These are phyloP conservation scores for Eriosoma lanigerum DNA, from an alignment of 1,140 invertebrate genomes.

Conservation along the genomic window DNA sequence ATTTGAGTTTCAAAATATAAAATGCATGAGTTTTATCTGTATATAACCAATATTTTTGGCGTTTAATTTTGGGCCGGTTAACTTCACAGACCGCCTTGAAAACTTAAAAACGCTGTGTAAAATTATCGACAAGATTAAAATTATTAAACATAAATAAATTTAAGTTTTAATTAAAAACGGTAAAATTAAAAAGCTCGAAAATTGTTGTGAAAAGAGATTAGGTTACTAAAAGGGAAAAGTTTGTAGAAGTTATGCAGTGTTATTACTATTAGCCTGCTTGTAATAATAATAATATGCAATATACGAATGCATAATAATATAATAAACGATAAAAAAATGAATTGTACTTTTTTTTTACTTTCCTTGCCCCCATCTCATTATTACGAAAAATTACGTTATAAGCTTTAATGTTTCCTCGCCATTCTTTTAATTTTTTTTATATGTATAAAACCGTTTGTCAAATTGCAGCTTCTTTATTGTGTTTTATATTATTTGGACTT, in stretches of 20 bases:
- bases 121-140: no score
- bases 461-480: background rate
- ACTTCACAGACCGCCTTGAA: no score
- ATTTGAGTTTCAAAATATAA: no score
- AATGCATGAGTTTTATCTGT: no score
- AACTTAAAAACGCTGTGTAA: no score
- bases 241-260: background rate
- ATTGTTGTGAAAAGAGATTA: background rate
- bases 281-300: slow-evolving; percentile 4
- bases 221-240: background rate
- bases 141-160: slow-evolving; percentile 17
- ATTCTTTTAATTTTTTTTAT: background rate
- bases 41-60: no score
- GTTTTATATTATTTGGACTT: no score
- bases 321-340: slow-evolving; percentile 28
- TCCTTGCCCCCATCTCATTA: background rate
- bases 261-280: slow-evolving; percentile 6
- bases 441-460: no score
- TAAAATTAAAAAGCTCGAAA: background rate
- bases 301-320: slow-evolving; percentile 4
- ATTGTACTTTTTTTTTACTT: background rate
- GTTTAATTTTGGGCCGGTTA: no score
- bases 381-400: background rate
- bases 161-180: slow-evolving; percentile 46
- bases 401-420: slow-evolving; percentile 3